These are phyloP conservation scores for Chalcis sispes DNA, from an alignment of 2,888 invertebrate genomes.

Conservation along the genomic window DNA sequence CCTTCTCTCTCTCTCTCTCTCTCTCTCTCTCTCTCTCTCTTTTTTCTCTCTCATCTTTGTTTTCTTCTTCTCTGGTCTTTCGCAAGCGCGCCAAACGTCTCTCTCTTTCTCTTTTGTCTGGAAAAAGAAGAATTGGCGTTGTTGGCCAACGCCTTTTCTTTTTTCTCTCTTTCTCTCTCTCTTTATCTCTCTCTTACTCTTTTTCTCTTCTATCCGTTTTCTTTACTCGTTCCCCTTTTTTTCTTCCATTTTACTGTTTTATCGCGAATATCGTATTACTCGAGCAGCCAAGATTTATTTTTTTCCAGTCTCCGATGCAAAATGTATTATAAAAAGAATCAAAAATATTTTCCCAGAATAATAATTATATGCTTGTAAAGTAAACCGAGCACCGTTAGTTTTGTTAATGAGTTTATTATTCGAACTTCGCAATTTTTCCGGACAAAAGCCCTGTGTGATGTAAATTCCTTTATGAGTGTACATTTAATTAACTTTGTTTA, in stretches of 20 bases:
- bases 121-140: slow-evolving; percentile 25
- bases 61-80: slow-evolving; percentile 1
- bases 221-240: no score
- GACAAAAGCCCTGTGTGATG: no score
- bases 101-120: background rate
- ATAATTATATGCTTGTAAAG: slow-evolving; percentile 31
- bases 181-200: background rate
- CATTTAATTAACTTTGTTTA: no score
- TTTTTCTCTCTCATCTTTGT: background rate
- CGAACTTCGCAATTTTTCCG: no score
- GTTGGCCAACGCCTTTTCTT: slow-evolving; percentile 12
- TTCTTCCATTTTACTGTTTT: background rate
- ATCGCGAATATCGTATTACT: background rate
- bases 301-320: background rate
- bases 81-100: background rate
- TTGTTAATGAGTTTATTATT: background rate
- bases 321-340: background rate
- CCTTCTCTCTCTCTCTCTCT: background rate
- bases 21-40: background rate
- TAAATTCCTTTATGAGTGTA: no score
- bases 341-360: background rate
- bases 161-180: background rate
- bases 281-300: background rate
- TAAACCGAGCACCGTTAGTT: slow-evolving; percentile 10
- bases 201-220: background rate